These are phyloP conservation scores for Rhombomys opimus DNA, from an alignment of 2,113 vertebrate species.

Conservation along the genomic window DNA sequence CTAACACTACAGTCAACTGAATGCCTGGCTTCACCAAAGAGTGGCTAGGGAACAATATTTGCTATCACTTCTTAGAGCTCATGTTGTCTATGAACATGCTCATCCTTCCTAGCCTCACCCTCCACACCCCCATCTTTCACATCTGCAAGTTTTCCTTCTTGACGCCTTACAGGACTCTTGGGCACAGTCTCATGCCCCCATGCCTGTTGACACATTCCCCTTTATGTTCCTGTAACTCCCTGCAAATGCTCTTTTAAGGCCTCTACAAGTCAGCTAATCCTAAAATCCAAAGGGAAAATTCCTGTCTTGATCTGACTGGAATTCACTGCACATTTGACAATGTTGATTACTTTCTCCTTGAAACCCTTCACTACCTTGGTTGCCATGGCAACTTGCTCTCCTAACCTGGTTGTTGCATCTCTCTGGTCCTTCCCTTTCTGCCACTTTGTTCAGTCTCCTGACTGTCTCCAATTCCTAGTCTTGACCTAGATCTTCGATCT, in stretches of 20 bases:
- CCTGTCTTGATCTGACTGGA: slow-evolving; percentile 56
- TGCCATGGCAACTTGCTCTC: slow-evolving; percentile 47
- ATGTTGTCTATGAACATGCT: neutral
- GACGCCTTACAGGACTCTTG: slow-evolving; percentile 20
- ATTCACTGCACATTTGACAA: slow-evolving; percentile 66
- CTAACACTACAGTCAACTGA: neutral
- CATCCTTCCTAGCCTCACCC: neutral
- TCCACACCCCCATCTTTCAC: neutral
- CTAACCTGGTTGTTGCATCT: slow-evolving; percentile 8
- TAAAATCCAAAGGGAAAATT: slow-evolving; percentile 46
- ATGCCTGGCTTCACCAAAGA: neutral
- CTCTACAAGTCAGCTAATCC: slow-evolving; percentile 47
- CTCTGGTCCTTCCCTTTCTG: slow-evolving; percentile 52
- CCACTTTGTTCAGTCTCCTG: slow-evolving; percentile 10
- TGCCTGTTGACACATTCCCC: neutral
- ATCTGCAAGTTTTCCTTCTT: slow-evolving; percentile 33
- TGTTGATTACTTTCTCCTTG: slow-evolving; percentile 68
- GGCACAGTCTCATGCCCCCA: neutral
- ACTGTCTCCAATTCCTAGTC: slow-evolving; percentile 24
- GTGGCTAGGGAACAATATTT: neutral
- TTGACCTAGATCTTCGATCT: neutral
- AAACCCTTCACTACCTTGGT: slow-evolving; percentile 68
- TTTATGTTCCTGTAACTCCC: neutral
- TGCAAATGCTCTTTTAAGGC: slow-evolving; percentile 46
- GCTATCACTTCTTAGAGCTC: neutral